These are phyloP conservation scores for Microcebus tavaratra DNA, from an alignment of 2,113 vertebrate species.

Conservation along the genomic window DNA sequence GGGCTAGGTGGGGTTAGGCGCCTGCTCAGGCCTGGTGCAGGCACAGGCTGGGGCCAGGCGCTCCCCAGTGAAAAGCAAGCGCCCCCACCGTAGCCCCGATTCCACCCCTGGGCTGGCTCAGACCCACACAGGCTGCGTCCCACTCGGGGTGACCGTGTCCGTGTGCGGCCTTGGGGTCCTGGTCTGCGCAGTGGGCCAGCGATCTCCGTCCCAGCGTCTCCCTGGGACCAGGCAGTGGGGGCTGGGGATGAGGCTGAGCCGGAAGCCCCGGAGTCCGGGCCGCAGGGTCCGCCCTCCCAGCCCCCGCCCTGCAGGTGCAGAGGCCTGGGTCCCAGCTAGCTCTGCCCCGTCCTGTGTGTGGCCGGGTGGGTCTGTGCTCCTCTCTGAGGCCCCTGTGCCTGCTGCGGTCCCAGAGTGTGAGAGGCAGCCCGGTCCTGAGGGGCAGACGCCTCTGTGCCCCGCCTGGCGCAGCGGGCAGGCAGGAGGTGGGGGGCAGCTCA, in stretches of 20 bases:
- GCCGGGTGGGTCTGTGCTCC: background rate
- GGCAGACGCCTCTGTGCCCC: background rate
- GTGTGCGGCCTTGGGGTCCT: background rate
- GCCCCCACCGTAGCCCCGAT: background rate
- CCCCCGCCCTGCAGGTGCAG: background rate
- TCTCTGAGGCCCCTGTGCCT: background rate
- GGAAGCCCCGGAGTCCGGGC: background rate
- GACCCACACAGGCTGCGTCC: background rate
- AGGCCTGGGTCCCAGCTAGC: background rate
- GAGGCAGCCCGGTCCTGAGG: background rate
- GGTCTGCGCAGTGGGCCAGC: background rate
- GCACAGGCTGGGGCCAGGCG: background rate
- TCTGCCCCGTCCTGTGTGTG: fast-evolving
- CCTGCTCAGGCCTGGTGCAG: background rate
- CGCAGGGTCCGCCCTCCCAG: background rate
- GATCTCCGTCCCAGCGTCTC: background rate
- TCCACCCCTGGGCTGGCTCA: background rate
- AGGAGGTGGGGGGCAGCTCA: background rate
- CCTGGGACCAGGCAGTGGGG: background rate
- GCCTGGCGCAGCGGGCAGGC: background rate
- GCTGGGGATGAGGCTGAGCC: fast-evolving
- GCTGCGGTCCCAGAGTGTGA: fast-evolving
- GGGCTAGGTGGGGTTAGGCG: background rate
- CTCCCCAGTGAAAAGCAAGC: fast-evolving
- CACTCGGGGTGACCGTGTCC: background rate